Evolutionary conservation across 2,888 invertebrate genomes (phyloP).

Genomic region (Anaspis maculata): DNA sequence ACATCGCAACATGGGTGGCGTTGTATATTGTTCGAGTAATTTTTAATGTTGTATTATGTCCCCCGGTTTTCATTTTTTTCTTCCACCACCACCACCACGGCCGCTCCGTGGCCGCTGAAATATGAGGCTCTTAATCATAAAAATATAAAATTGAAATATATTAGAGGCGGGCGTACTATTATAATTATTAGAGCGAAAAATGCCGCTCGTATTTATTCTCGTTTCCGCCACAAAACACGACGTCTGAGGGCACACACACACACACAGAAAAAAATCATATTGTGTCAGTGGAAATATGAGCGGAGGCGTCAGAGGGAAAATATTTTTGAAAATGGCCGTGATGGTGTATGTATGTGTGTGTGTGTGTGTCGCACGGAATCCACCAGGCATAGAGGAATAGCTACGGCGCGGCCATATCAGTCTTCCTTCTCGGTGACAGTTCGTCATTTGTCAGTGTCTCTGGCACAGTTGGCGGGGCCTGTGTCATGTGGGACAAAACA

Average conservation of each 20-base stretch:
- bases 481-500: conserved; percentile 46
- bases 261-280: conserved; percentile 24
- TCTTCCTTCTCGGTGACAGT: conserved; percentile 48
- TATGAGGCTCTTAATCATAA: conserved; percentile 29
- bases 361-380: conserved; percentile 36
- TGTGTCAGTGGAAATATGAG: conserved; percentile 34
- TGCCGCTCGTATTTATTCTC: conserved; percentile 38
- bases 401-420: conserved; percentile 44
- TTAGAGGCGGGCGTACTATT: conserved; percentile 34
- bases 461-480: conserved; percentile 44
- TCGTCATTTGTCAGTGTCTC: conserved; percentile 47
- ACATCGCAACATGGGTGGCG: too few relatives aligned
- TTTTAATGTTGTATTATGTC: conserved; percentile 14
- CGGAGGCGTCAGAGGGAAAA: conserved; percentile 31
- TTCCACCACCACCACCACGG: too few relatives aligned
- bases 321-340: conserved; percentile 42
- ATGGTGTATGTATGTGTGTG: too few relatives aligned
- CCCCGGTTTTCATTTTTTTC: too few relatives aligned
- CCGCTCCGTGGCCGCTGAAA: too few relatives aligned
- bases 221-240: conserved; percentile 23
- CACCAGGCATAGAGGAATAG: conserved; percentile 39
- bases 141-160: conserved; percentile 39
- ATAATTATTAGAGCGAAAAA: conserved; percentile 41
- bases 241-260: too few relatives aligned
- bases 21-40: conserved; percentile 4